Evolutionary conservation across 2,797 vertebrate species (phyloP).

Genomic region (Coendou prehensilis): DNA sequence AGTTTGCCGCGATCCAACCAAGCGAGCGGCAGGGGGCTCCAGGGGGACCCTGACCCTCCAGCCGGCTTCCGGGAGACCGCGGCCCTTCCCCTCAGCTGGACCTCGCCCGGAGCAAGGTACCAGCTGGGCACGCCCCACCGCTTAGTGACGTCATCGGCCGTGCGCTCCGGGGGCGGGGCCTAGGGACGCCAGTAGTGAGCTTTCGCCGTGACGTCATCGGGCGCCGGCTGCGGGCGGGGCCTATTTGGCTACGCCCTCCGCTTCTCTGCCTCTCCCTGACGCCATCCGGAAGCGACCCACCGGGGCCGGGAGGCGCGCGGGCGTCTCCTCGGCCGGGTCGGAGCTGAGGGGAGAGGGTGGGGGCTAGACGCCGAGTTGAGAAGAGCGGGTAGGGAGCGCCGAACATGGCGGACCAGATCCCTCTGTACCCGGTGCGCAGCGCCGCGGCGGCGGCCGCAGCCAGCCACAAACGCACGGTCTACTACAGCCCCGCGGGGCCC

Average conservation of each 20-base stretch:
- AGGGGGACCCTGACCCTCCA: neutral
- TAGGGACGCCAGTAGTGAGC: neutral
- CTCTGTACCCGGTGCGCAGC: slow-evolving; percentile 93
- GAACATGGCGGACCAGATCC: slow-evolving; percentile 97
- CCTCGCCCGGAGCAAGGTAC: accelerated
- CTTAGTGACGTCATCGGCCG: neutral
- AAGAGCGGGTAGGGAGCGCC: slow-evolving; percentile 82
- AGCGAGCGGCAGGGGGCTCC: neutral
- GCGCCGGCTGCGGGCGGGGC: neutral
- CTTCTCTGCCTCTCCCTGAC: neutral
- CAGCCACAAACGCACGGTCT: slow-evolving; percentile 87
- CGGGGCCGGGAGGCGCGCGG: neutral
- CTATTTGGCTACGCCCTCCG: neutral
- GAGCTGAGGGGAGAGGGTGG: neutral
- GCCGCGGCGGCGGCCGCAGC: slow-evolving; percentile 83
- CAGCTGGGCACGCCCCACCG: neutral
- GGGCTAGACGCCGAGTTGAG: neutral
- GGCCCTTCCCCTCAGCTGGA: accelerated
- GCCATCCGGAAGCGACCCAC: neutral
- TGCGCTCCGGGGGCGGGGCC: neutral
- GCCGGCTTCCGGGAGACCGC: neutral
- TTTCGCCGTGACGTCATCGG: neutral
- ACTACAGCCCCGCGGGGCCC: slow-evolving; percentile 89
- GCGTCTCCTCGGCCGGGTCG: neutral
- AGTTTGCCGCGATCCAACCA: neutral